Evolutionary conservation across 2,797 vertebrate genomes (phyloP).

Genomic region (Erithacus rubecula): DNA sequence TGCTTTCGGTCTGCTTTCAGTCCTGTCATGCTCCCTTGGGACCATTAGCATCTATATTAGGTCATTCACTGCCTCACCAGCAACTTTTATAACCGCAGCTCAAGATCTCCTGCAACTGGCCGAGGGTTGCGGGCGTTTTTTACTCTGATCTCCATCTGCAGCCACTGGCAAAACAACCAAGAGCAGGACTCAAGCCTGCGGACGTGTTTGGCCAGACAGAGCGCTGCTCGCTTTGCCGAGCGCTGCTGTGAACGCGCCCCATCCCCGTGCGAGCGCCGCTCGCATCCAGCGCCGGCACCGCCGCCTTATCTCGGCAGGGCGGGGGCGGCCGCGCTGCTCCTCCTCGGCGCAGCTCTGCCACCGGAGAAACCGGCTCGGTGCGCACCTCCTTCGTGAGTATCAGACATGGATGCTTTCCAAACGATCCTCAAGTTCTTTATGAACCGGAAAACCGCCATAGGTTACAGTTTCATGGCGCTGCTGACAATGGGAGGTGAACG

Average conservation of each 20-base stretch:
- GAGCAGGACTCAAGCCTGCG: neutral
- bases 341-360: conserved; percentile 4
- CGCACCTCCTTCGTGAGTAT: neutral
- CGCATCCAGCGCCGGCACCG: neutral
- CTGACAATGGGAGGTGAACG: conserved; percentile 89
- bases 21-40: too few species aligned
- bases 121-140: neutral
- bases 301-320: neutral
- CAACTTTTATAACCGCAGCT: neutral
- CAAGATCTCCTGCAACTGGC: neutral
- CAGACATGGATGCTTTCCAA: conserved; percentile 85
- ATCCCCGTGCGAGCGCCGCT: neutral
- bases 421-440: conserved; percentile 82
- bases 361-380: neutral
- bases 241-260: neutral
- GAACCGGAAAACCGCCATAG: conserved; percentile 87
- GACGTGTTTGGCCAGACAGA: neutral
- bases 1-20: neutral
- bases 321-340: neutral
- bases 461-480: conserved; percentile 91
- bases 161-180: neutral
- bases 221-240: neutral
- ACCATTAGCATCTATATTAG: neutral
- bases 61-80: neutral
- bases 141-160: neutral